Conservation (phyloP, 37 sponge, comb jelly and placozoan species). For the Haliclona indistincta region DNA sequence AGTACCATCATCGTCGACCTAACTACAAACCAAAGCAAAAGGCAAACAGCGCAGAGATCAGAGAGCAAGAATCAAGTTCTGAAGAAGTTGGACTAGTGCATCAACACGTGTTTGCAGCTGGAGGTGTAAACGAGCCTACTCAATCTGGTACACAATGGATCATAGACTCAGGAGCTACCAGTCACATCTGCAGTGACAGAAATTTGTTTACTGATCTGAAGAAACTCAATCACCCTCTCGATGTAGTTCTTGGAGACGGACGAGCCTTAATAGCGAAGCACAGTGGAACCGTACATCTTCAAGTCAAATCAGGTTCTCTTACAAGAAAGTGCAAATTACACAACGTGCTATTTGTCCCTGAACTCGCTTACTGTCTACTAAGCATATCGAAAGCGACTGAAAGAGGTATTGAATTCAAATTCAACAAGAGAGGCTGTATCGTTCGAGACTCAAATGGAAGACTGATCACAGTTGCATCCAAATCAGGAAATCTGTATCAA, state of each 20-base stretch:
- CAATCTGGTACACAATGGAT: constrained; percentile 40
- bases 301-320: not conserved
- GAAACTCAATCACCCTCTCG: constrained; percentile 6
- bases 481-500: constrained; percentile 19
- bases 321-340: constrained; percentile 11
- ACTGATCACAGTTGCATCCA: not conserved
- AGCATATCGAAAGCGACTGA: constrained; percentile 26
- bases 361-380: constrained; percentile 11
- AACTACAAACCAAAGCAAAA: not conserved
- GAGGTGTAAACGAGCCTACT: not conserved
- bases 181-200: constrained; percentile 41
- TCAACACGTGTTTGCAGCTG: constrained; percentile 12
- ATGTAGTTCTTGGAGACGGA: constrained; percentile 52
- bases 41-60: too few species aligned
- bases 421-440: constrained; percentile 2
- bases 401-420: constrained; percentile 13
- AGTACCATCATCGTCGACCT: not conserved
- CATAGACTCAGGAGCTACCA: constrained; percentile 61
- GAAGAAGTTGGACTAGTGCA: constrained; percentile 13
- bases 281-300: not conserved
- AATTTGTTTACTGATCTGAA: constrained; percentile 16
- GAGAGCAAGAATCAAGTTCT: too few species aligned
- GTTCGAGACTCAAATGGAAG: not conserved
- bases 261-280: not conserved
- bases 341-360: constrained; percentile 13